Evolutionary conservation across 2,888 invertebrate species (phyloP).

Genomic region (Octonoba sinensis): DNA sequence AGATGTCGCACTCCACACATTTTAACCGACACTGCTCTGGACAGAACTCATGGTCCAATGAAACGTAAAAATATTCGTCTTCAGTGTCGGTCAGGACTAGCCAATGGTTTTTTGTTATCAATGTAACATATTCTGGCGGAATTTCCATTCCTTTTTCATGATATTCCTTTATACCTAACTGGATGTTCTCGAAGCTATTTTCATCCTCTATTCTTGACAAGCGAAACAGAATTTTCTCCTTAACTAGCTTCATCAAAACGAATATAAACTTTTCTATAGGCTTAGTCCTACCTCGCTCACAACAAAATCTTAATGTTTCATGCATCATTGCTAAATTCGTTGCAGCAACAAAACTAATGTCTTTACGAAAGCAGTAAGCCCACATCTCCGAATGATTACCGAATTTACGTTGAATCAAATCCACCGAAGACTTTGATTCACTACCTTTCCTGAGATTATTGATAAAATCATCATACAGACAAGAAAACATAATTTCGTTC

Average conservation of each 20-base stretch:
- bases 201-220: conserved; percentile 27
- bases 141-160: conserved; percentile 35
- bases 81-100: conserved; percentile 25
- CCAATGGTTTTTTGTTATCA: conserved; percentile 36
- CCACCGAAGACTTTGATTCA: conserved; percentile 6
- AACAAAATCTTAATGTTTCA: conserved; percentile 13
- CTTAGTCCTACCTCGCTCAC: conserved; percentile 13
- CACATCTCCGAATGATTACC: conserved; percentile 25
- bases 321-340: conserved; percentile 27
- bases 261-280: conserved; percentile 37
- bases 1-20: conserved; percentile 45
- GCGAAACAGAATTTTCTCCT: conserved; percentile 45
- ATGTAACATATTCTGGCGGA: conserved; percentile 23
- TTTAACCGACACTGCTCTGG: conserved; percentile 37
- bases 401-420: conserved; percentile 5
- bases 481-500: conserved; percentile 20
- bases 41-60: conserved; percentile 22
- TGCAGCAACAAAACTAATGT: conserved; percentile 18
- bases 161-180: conserved; percentile 29
- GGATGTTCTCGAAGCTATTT: conserved; percentile 32
- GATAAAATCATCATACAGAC: conserved; percentile 28
- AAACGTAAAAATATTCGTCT: conserved; percentile 29
- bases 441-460: conserved; percentile 1
- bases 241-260: conserved; percentile 48
- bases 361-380: conserved; percentile 36